phyloP scores from a whole-genome alignment of 1,140 invertebrate genomes.

The Rhyzopertha dominica region DNA sequence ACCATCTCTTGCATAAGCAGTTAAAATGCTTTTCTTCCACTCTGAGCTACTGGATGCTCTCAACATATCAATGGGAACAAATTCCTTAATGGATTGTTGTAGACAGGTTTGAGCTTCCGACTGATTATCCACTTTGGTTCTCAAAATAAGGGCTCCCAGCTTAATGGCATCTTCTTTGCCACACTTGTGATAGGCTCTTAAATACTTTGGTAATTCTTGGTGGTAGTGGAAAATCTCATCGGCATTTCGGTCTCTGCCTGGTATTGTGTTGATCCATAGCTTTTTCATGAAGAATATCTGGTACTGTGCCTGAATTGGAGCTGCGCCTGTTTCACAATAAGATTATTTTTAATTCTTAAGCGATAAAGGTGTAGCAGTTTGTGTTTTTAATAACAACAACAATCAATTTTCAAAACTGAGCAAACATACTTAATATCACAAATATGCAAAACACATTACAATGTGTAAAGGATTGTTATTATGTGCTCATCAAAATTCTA shows the following conservation, averaged over 20 bases:
- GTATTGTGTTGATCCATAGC: conserved; percentile 85
- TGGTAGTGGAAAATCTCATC: conserved; percentile 94
- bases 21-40: conserved; percentile 75
- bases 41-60: conserved; percentile 68
- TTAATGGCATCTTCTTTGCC: conserved; percentile 72
- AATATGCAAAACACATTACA: too few relatives aligned
- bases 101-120: conserved; percentile 46
- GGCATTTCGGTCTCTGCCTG: conserved; percentile 81
- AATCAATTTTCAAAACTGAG: too few relatives aligned
- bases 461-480: too few relatives aligned
- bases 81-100: conserved; percentile 62
- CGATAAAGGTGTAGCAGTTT: too few relatives aligned
- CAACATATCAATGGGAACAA: conserved; percentile 76
- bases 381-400: too few relatives aligned
- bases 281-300: conserved; percentile 97
- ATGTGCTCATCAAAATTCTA: too few relatives aligned
- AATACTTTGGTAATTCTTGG: conserved; percentile 89
- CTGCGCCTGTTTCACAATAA: too few relatives aligned
- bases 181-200: conserved; percentile 83
- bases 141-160: conserved; percentile 76
- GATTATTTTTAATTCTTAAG: too few relatives aligned
- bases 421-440: too few relatives aligned
- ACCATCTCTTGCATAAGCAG: conserved; percentile 58
- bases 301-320: conserved; percentile 75
- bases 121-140: conserved; percentile 66